Percentiles rank a stretch among this genome's conserved stretches.
Conservation (phyloP, 2,888 invertebrate species). For the Temnothorax rugatulus region DNA sequence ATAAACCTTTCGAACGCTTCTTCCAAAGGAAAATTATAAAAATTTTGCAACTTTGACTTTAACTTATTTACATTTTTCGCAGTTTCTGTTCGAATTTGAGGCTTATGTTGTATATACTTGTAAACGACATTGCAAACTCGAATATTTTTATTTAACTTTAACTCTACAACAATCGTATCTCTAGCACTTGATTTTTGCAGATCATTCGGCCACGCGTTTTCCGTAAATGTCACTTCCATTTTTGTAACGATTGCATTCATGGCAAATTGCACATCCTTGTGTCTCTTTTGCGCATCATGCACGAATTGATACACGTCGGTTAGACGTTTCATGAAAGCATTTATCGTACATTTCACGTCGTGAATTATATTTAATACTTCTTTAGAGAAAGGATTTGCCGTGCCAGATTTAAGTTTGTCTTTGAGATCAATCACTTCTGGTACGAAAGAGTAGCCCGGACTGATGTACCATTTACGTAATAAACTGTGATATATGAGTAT, state of each 20-base stretch:
- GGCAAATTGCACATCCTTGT: slow-evolving; percentile 58
- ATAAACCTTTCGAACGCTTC: slow-evolving; percentile 63
- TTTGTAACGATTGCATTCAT: slow-evolving; percentile 17
- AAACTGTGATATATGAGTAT: slow-evolving; percentile 51
- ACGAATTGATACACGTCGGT: slow-evolving; percentile 36
- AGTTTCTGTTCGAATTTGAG: background rate
- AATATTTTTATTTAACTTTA: slow-evolving; percentile 54
- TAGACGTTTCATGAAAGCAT: slow-evolving; percentile 47
- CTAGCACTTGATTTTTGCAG: slow-evolving; percentile 31
- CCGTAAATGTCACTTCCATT: slow-evolving; percentile 46
- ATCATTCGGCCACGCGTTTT: slow-evolving; percentile 60
- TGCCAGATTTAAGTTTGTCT: slow-evolving; percentile 3
- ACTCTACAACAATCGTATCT: slow-evolving; percentile 53
- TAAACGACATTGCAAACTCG: slow-evolving; percentile 35
- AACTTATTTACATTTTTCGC: slow-evolving; percentile 20
- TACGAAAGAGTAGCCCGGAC: slow-evolving; percentile 52
- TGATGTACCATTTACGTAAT: slow-evolving; percentile 67
- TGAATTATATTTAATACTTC: slow-evolving; percentile 33
- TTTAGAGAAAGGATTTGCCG: slow-evolving; percentile 41
- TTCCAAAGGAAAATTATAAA: slow-evolving; percentile 41
- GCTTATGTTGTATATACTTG: background rate
- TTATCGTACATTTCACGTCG: slow-evolving; percentile 33
- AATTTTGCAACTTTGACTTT: slow-evolving; percentile 29
- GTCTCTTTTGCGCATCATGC: slow-evolving; percentile 28
- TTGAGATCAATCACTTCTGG: slow-evolving; percentile 54